These are phyloP conservation scores for Pyrochroa serraticornis DNA, from an alignment of 2,888 invertebrate genomes.

Conservation along the genomic window DNA sequence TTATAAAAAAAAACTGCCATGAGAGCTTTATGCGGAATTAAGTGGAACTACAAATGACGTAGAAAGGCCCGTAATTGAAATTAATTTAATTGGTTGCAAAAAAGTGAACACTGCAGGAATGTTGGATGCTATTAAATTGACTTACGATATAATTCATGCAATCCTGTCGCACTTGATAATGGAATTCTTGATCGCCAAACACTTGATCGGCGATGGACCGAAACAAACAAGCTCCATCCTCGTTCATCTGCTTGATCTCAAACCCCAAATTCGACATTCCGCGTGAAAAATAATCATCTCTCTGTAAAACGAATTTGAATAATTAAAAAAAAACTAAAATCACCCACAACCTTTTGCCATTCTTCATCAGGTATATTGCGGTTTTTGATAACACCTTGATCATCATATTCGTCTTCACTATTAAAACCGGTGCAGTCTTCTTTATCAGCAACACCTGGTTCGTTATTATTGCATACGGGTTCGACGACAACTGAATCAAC, in stretches of 20 bases:
- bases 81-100: no score
- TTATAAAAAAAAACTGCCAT: no score
- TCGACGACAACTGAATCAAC: slow-evolving; percentile 44
- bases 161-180: slow-evolving; percentile 77
- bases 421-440: slow-evolving; percentile 58
- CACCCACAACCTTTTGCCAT: slow-evolving; percentile 55
- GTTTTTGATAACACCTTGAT: slow-evolving; percentile 41
- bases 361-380: slow-evolving; percentile 54
- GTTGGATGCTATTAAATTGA: slow-evolving; percentile 32
- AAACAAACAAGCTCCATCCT: slow-evolving; percentile 89
- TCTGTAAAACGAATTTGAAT: slow-evolving; percentile 35
- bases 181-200: slow-evolving; percentile 91
- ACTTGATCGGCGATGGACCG: slow-evolving; percentile 88
- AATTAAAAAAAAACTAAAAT: slow-evolving; percentile 1
- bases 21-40: no score
- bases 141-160: slow-evolving; percentile 91
- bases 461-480: slow-evolving; percentile 46
- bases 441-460: slow-evolving; percentile 40
- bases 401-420: slow-evolving; percentile 58
- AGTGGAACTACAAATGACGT: no score
- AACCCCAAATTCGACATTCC: slow-evolving; percentile 74
- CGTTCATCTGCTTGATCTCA: slow-evolving; percentile 80
- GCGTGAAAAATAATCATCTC: slow-evolving; percentile 53
- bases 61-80: no score
- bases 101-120: background rate